Conservation (phyloP, 2,888 invertebrate genomes). For the Andrena hattorfiana region DNA sequence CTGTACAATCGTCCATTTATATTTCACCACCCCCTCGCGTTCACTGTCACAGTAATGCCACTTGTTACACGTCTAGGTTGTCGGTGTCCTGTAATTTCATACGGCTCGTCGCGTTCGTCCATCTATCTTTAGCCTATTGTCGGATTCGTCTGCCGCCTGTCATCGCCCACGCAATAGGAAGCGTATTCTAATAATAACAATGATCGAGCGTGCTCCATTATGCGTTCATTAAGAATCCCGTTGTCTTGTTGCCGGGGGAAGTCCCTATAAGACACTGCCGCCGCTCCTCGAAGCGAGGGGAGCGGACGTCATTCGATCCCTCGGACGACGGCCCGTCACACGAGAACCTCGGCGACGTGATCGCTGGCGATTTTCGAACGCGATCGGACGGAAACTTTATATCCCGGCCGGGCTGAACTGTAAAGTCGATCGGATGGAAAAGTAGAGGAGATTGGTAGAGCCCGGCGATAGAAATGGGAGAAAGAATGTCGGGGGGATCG, state of each 20-base stretch:
- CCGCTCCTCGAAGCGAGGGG: not conserved
- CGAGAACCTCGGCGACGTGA: not conserved
- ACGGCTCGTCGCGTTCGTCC: not conserved
- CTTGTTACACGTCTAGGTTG: not conserved
- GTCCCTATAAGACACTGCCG: not conserved
- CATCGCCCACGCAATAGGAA: not conserved
- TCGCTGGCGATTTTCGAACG: constrained; percentile 3
- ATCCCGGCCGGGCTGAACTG: not conserved
- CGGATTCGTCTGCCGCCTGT: not conserved
- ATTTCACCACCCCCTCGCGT: not conserved
- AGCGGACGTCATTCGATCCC: not conserved
- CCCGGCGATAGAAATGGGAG: not conserved
- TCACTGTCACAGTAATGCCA: constrained; percentile 10
- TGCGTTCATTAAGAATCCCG: not conserved
- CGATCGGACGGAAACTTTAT: constrained; percentile 4
- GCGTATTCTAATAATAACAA: constrained; percentile 10
- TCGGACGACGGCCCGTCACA: not conserved
- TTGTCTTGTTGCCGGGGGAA: not conserved
- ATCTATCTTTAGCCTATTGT: not conserved
- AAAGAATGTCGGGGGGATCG: not conserved
- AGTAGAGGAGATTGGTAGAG: not conserved
- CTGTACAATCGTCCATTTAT: not conserved
- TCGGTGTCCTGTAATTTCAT: constrained; percentile 4
- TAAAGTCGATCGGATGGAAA: constrained; percentile 13
- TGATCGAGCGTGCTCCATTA: constrained; percentile 1